Conservation (phyloP, 1,140 invertebrate genomes). For the Drosophila prosaltans region DNA sequence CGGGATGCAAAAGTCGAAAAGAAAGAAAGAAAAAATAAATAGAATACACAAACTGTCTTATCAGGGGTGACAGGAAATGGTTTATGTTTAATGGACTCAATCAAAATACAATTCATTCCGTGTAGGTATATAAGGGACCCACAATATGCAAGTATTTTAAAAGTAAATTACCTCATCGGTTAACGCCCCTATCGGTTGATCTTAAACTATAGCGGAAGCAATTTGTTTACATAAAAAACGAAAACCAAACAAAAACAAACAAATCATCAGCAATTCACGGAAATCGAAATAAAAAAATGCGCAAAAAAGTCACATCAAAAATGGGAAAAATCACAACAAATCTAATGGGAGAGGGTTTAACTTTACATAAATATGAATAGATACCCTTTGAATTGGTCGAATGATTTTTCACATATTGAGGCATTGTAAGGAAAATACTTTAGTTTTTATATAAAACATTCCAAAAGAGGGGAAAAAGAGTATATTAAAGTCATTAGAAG, state of each 20-base stretch:
- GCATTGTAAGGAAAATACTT: no score
- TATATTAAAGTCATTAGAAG: no score
- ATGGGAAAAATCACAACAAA: neutral
- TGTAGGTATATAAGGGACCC: constrained; percentile 25
- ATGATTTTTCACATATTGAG: no score
- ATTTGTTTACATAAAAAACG: constrained; percentile 5
- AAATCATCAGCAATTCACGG: constrained; percentile 4
- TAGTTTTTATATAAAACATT: no score
- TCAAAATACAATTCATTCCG: constrained; percentile 10
- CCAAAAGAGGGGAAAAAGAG: no score
- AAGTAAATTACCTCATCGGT: constrained; percentile 7
- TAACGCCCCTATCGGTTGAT: neutral
- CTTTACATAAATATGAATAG: no score
- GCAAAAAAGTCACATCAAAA: neutral
- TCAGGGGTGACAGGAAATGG: constrained; percentile 50
- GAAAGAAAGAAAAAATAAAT: neutral
- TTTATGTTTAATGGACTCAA: constrained; percentile 12
- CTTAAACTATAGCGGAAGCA: constrained; percentile 10
- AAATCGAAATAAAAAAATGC: constrained; percentile 15
- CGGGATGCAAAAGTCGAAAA: constrained; percentile 9
- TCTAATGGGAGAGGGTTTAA: no score
- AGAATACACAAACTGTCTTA: neutral
- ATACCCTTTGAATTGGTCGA: no score
- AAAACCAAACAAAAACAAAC: neutral
- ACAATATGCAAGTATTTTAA: constrained; percentile 8